These are phyloP conservation scores for Siderastrea radians DNA, from an alignment of 92 coral and sea anemone species.

Conservation along the genomic window DNA sequence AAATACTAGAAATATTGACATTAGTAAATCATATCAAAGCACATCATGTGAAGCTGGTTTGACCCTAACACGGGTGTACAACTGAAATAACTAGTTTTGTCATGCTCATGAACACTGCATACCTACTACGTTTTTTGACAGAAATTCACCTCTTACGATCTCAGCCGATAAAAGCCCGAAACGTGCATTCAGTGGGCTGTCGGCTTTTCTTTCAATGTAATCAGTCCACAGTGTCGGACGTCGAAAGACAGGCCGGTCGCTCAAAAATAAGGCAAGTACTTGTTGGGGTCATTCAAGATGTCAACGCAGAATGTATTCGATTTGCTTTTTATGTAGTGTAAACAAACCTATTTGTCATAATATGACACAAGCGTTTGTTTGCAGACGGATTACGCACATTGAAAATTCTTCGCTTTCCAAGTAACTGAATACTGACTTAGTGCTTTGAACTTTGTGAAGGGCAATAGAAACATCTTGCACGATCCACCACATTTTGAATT, in stretches of 20 bases:
- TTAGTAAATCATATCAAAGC: no score
- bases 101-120: no score
- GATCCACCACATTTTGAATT: neutral
- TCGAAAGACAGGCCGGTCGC: neutral
- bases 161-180: no score
- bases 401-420: slow-evolving; percentile 9
- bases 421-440: neutral
- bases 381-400: neutral
- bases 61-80: no score
- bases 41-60: no score
- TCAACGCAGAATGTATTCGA: neutral
- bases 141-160: no score
- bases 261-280: neutral
- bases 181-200: no score
- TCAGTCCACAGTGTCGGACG: neutral
- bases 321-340: neutral
- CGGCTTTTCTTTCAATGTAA: no score
- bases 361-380: neutral
- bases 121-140: no score
- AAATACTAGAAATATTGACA: no score
- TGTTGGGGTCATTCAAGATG: neutral
- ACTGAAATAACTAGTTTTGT: no score
- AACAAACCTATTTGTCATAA: neutral
- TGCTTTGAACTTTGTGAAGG: neutral
- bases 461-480: neutral